Evolutionary conservation across 2,888 invertebrate genomes (phyloP).

Genomic region (Nomada ruficornis): DNA sequence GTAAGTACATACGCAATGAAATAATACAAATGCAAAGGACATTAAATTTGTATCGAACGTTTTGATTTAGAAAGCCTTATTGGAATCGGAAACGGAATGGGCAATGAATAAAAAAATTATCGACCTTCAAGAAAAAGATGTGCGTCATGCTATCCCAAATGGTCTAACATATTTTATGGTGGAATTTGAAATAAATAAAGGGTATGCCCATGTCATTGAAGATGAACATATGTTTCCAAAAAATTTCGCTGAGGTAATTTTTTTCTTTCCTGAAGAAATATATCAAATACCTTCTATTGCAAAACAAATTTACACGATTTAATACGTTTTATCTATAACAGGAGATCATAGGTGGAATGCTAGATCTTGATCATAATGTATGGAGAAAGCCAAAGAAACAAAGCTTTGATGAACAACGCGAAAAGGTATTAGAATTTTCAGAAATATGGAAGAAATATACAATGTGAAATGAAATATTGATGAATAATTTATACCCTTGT

Average conservation of each 20-base stretch:
- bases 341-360: slow-evolving; percentile 98
- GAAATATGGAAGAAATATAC: slow-evolving; percentile 89
- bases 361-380: slow-evolving; percentile 92
- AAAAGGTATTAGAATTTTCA: slow-evolving; percentile 90
- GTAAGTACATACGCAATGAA: slow-evolving; percentile 78
- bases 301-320: not conserved
- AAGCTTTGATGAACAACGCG: slow-evolving; percentile 90
- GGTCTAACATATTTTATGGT: slow-evolving; percentile 98
- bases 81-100: slow-evolving; percentile 98
- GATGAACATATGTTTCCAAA: slow-evolving; percentile 94
- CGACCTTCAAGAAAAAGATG: slow-evolving; percentile 88
- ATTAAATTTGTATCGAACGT: slow-evolving; percentile 6
- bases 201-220: slow-evolving; percentile 99
- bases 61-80: slow-evolving; percentile 91
- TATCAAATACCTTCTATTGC: not conserved
- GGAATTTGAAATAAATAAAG: slow-evolving; percentile 95
- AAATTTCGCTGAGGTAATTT: slow-evolving; percentile 94
- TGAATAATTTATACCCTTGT: not conserved
- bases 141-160: slow-evolving; percentile 94
- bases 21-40: not conserved
- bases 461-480: slow-evolving; percentile 80
- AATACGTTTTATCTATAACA: slow-evolving; percentile 79
- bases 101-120: slow-evolving; percentile 96
- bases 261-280: slow-evolving; percentile 2
- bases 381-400: slow-evolving; percentile 94